These are phyloP conservation scores for Gastrophryne carolinensis DNA, from an alignment of 2,797 vertebrate genomes.

Conservation along the genomic window DNA sequence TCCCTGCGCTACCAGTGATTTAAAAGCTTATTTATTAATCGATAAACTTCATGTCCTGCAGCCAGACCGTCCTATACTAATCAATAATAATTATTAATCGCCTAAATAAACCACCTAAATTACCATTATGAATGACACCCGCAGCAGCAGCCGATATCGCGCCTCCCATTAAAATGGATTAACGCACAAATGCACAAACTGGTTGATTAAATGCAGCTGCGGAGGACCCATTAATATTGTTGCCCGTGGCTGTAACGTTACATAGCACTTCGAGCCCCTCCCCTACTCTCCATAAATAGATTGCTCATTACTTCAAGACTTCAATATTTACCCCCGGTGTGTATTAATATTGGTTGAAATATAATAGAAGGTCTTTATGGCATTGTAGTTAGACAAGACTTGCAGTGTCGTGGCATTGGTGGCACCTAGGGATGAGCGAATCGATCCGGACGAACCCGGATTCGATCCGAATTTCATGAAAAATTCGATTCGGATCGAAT, in stretches of 20 bases:
- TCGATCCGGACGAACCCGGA: no score
- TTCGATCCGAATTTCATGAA: no score
- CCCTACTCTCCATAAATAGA: no score
- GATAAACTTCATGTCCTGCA: conserved; percentile 24
- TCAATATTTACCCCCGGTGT: neutral
- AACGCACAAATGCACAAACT: conserved; percentile 7
- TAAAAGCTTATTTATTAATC: conserved; percentile 40
- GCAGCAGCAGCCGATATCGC: neutral
- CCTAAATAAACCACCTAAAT: conserved; percentile 24
- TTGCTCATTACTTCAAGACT: no score
- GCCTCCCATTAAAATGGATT: conserved; percentile 19
- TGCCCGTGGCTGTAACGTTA: neutral
- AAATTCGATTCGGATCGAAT: no score
- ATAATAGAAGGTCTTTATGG: neutral
- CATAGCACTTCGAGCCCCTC: neutral
- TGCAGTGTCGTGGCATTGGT: no score
- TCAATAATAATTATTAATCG: conserved; percentile 48
- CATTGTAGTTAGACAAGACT: no score
- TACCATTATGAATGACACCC: conserved; percentile 25
- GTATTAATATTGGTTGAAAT: neutral
- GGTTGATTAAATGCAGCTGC: neutral
- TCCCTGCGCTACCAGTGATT: neutral
- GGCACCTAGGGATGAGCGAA: no score
- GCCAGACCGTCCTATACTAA: conserved; percentile 14
- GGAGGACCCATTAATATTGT: neutral